Conservation (phyloP, 2,888 invertebrate species). For the Melipona bicolor region DNA sequence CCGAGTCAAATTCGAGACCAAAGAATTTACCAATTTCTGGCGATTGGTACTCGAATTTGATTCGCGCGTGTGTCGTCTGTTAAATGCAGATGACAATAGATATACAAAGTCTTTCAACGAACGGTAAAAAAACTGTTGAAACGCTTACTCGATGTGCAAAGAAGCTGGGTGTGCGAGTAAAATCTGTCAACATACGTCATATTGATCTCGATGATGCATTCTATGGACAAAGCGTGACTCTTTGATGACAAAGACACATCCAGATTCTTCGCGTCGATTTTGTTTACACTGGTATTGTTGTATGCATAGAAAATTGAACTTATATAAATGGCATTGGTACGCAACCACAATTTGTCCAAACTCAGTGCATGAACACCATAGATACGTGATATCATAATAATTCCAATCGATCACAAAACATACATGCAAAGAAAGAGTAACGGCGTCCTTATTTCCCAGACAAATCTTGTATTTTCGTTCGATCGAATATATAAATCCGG, state of each 20-base stretch:
- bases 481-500: constrained; percentile 25
- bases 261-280: constrained; percentile 20
- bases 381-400: neutral
- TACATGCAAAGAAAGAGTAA: constrained; percentile 52
- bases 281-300: constrained; percentile 52
- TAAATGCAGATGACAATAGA: constrained; percentile 65
- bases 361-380: neutral
- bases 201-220: neutral
- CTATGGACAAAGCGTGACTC: neutral
- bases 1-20: constrained; percentile 38
- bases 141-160: constrained; percentile 27
- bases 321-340: constrained; percentile 40
- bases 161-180: constrained; percentile 14
- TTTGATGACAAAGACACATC: neutral
- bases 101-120: constrained; percentile 48
- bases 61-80: constrained; percentile 48
- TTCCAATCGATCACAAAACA: constrained; percentile 21
- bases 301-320: constrained; percentile 61
- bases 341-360: constrained; percentile 14
- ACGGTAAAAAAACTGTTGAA: constrained; percentile 58
- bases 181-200: neutral
- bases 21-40: neutral
- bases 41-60: constrained; percentile 28
- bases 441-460: constrained; percentile 15
- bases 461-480: constrained; percentile 31